A percentile compares a stretch with the other conserved stretches of the same genome.
Conservation (phyloP, 2,113 vertebrate genomes). For the Garra rufa region DNA sequence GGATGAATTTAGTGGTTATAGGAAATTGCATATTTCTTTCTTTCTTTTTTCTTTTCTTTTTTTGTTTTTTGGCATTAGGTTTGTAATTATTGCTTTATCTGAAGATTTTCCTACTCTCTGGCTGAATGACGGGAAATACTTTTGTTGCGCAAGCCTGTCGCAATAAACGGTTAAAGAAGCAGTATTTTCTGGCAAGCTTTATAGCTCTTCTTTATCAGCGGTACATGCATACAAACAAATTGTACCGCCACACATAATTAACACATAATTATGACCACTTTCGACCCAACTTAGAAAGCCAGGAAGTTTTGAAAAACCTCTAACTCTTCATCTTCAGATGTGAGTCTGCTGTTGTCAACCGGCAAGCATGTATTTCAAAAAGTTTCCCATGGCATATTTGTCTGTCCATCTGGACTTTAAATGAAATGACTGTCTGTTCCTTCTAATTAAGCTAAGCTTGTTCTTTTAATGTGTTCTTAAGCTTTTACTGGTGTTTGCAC, state of each 20-base stretch:
- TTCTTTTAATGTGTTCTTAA: constrained; percentile 34
- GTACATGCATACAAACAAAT: neutral
- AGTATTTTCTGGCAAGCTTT: neutral
- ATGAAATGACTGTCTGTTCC: neutral
- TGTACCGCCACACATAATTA: neutral
- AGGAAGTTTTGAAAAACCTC: neutral
- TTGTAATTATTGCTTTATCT: neutral
- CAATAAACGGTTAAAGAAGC: neutral
- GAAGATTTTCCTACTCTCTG: neutral
- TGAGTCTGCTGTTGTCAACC: neutral
- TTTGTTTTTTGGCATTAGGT: neutral
- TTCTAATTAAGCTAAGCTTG: constrained; percentile 18
- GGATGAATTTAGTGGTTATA: neutral
- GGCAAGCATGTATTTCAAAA: neutral
- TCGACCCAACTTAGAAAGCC: neutral
- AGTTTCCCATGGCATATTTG: constrained; percentile 13
- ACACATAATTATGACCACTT: neutral
- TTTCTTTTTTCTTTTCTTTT: too few species aligned
- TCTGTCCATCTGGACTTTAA: constrained; percentile 24
- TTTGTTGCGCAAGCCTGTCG: neutral
- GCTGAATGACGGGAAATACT: neutral
- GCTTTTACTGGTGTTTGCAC: constrained; percentile 39
- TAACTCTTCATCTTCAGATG: neutral
- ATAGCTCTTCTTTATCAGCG: neutral
- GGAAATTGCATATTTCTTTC: neutral